phyloP scores from a whole-genome alignment of 2,888 invertebrate species.

The Smittia sp. region DNA sequence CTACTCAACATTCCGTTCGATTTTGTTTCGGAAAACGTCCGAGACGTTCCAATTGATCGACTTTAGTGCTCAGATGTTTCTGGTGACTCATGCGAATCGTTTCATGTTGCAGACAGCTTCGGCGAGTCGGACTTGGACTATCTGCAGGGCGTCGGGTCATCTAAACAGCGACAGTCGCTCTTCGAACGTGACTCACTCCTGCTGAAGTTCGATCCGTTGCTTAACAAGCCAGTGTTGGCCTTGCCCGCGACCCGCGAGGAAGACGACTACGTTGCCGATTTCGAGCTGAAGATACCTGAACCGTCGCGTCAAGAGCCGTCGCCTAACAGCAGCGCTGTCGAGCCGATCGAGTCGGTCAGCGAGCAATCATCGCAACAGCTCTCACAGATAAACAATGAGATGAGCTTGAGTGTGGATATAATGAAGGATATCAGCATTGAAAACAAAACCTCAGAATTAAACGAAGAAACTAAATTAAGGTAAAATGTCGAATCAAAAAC shows the following conservation, averaged over 20 bases:
- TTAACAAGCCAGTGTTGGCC: background rate
- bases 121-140: constrained; percentile 30
- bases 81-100: background rate
- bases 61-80: background rate
- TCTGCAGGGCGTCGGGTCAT: constrained; percentile 22
- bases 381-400: constrained; percentile 47
- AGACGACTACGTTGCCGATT: constrained; percentile 5
- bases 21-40: background rate
- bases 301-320: background rate
- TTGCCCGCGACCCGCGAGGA: constrained; percentile 1
- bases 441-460: constrained; percentile 46
- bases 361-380: background rate
- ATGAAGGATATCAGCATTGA: constrained; percentile 49
- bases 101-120: constrained; percentile 14
- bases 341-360: background rate
- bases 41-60: background rate
- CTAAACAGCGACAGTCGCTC: background rate
- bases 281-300: constrained; percentile 11
- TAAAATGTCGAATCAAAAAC: background rate
- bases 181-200: constrained; percentile 24
- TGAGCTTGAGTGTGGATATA: constrained; percentile 54
- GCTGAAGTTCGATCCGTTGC: constrained; percentile 32
- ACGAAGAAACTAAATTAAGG: constrained; percentile 32
- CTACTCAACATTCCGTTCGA: background rate
- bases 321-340: background rate